These are phyloP conservation scores for Pachyrhynchus sulphureomaculatus DNA, from an alignment of 1,140 invertebrate species.

Conservation along the genomic window DNA sequence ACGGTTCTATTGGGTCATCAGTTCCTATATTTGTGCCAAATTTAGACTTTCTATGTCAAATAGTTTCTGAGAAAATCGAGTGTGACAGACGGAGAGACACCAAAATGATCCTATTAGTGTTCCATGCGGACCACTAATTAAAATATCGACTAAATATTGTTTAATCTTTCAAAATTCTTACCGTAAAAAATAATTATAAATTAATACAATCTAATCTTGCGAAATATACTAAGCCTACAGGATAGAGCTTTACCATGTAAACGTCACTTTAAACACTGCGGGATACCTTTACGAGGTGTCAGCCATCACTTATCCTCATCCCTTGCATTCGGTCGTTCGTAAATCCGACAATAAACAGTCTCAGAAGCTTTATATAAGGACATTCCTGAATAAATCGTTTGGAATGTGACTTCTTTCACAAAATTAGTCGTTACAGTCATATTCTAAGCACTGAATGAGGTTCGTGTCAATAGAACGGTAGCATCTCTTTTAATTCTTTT, in stretches of 20 bases:
- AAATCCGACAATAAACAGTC: not conserved
- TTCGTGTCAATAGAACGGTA: constrained; percentile 30
- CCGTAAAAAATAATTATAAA: not conserved
- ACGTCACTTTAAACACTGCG: constrained; percentile 34
- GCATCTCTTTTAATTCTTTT: constrained; percentile 33
- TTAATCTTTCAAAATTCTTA: too few relatives aligned
- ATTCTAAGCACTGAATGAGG: constrained; percentile 18
- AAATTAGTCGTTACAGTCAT: not conserved
- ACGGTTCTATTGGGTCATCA: too few relatives aligned
- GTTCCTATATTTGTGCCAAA: too few relatives aligned
- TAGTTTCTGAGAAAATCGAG: too few relatives aligned
- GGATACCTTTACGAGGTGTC: constrained; percentile 36
- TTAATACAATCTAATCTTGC: too few relatives aligned
- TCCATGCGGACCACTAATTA: too few relatives aligned
- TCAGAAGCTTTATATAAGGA: not conserved
- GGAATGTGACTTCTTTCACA: not conserved
- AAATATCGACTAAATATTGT: too few relatives aligned
- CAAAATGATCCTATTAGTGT: too few relatives aligned
- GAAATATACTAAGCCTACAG: constrained; percentile 22
- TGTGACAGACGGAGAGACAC: too few relatives aligned
- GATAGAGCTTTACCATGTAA: constrained; percentile 38
- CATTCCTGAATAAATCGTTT: not conserved
- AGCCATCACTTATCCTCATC: constrained; percentile 40
- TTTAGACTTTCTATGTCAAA: too few relatives aligned
- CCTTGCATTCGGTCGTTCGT: not conserved